Evolutionary conservation across 1,140 invertebrate genomes (phyloP), one percentile per base, ranked within the genome.

Genomic region (Zaprionus gabonicus): DNA sequence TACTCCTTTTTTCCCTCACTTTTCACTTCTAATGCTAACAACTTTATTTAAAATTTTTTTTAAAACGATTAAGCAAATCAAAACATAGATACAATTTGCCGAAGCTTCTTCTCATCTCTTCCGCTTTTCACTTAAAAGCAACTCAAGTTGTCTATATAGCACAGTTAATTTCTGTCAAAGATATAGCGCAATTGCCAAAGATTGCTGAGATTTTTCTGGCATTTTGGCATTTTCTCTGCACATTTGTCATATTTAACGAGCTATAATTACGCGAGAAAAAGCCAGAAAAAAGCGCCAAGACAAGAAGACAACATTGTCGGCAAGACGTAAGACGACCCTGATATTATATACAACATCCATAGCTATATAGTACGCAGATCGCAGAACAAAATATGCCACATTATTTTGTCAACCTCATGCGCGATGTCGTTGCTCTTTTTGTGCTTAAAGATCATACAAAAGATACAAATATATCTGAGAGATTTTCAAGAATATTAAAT

Each of bases 171-270:
- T 55, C 12, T 44, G 27, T 6, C 15, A 58, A 25, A 49, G 20
- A 56, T 69, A 41, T 70, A 31, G 28, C 10, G 25, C 57, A 53
- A 20, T 53, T 70, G 46, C 13, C 57, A 10, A 15, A 38, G 17
- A 6, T 46, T 49, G 34, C 67, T 31, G 55, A 67, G 41, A 51
- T 51, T 20, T 41, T 64, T 58, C 76, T 72, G 25, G 10, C 34
- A 51, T 27, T 66, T 17, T 55, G 51, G 49, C 31, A 34, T 9
- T 34, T 34, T 34, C 31, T 34, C 9, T 49, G 38, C 28, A 73
- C 63, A 85, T 86, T 86, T 71, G 71, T 85, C 76, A 85, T 70
- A 73, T 74, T 85, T 78, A 84, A 84, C 64, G 68, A 85, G 71
- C 65, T 56, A 71, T 53, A 79, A 76, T 76, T 86, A 68, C 69